Percentiles rank a stretch among this genome's conserved stretches.
Evolutionary conservation across 1,140 invertebrate species (phyloP).

Genomic region (Ostrea denselamellosa): DNA sequence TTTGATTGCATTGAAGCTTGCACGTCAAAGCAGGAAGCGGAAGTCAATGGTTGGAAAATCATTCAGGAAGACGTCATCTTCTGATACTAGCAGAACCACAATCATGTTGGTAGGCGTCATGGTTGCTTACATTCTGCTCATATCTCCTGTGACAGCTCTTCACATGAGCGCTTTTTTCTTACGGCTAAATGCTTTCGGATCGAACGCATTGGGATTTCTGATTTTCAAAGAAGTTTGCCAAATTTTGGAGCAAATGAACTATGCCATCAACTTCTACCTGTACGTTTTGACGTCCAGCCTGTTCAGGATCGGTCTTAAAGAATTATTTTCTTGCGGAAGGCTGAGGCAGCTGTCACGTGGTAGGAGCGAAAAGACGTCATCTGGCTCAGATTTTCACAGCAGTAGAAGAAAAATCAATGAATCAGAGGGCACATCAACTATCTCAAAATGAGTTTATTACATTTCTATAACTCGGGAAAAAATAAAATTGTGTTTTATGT

Average conservation of each 20-base stretch:
- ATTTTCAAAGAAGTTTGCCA: conserved; percentile 47
- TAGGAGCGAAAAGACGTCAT: background rate
- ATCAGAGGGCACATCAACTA: background rate
- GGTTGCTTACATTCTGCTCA: conserved; percentile 55
- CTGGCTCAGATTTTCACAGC: background rate
- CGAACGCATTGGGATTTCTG: conserved; percentile 24
- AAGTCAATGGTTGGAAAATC: conserved; percentile 28
- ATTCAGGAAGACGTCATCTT: background rate
- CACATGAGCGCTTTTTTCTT: conserved; percentile 48
- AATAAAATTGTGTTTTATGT: too few species aligned
- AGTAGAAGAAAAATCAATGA: background rate
- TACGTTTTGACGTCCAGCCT: conserved; percentile 46
- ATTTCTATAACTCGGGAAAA: too few species aligned
- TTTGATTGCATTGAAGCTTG: conserved; percentile 48
- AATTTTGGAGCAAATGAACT: conserved; percentile 53
- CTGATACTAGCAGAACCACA: conserved; percentile 42
- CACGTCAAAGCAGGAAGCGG: background rate
- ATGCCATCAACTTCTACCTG: conserved; percentile 54
- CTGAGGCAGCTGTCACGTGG: background rate
- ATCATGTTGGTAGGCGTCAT: conserved; percentile 57
- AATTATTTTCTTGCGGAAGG: background rate
- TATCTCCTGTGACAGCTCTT: conserved; percentile 51
- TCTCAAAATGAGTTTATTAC: background rate
- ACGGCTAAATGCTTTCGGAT: conserved; percentile 49
- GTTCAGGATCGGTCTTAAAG: conserved; percentile 46